A percentile compares a stretch with the other conserved stretches of the same genome.
These are phyloP conservation scores for Drosophila maculinotata DNA, from an alignment of 2,888 invertebrate species.

Conservation along the genomic window DNA sequence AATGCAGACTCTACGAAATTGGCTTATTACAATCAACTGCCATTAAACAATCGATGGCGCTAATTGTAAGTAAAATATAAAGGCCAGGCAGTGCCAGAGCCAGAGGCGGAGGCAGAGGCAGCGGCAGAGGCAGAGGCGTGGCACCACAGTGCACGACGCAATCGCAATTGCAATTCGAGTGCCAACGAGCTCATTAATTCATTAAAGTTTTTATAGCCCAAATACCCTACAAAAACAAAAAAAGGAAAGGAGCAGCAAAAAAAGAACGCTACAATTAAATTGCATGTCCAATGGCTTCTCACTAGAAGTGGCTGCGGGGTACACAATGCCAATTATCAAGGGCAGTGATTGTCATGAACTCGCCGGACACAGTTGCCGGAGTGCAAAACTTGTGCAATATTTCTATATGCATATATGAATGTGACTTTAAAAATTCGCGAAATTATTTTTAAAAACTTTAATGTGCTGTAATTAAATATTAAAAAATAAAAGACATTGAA, in stretches of 20 bases:
- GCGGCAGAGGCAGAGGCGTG: constrained; percentile 3
- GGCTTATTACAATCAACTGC: constrained; percentile 78
- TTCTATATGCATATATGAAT: background rate
- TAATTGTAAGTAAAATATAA: constrained; percentile 62
- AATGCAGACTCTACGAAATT: constrained; percentile 67
- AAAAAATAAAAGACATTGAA: no score
- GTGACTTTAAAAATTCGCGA: background rate
- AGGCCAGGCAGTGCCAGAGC: background rate
- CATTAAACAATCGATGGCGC: constrained; percentile 70
- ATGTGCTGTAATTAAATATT: no score
- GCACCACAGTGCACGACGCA: constrained; percentile 24
- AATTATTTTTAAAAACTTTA: background rate
- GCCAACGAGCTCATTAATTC: constrained; percentile 66
- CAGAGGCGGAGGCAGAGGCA: constrained; percentile 1
- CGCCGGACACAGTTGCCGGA: constrained; percentile 3
- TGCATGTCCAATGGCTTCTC: constrained; percentile 22
- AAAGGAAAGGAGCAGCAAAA: constrained; percentile 1
- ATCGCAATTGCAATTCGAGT: constrained; percentile 42
- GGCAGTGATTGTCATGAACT: constrained; percentile 1
- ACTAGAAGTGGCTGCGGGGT: background rate
- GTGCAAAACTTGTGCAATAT: constrained; percentile 12
- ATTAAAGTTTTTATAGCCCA: constrained; percentile 58
- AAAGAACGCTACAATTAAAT: constrained; percentile 29
- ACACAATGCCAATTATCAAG: constrained; percentile 7
- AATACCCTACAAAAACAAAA: constrained; percentile 17